Evolutionary conservation across 2,113 vertebrate genomes (phyloP), one percentile per base, ranked within the genome.

Genomic region (Malurus cyaneus): DNA sequence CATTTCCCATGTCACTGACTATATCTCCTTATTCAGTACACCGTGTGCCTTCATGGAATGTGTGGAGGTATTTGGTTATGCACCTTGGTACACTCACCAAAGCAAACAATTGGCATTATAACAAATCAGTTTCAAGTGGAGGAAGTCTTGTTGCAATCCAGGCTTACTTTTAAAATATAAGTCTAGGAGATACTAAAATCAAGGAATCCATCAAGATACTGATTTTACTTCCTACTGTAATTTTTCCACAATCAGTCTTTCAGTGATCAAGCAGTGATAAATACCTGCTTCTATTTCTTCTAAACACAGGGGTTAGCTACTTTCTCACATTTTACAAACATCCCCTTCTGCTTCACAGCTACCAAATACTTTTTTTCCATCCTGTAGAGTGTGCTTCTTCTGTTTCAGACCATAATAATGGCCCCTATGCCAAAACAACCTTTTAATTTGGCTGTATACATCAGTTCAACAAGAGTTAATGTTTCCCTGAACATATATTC

Each of bases 1-100:
- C 2, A n/a, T 36, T 69, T 69, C 13, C 36, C 23, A 53, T 14
- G 14, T 18, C 34, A 66, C 32, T 93, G 60, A 80, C 66, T 57
- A 66, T 12, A 44, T 18, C 13, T 44, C 14, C 8, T 73, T 41
- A 49, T 44, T 70, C 28, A 57, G n/a, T 26, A 16, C 13, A n/a
- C 8, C 0, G 0, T 34, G 16, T 32, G 25, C 7, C 36, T 79
- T 52, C 29, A 47, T 8, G 26, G n/a, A 59, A 81, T 0, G 0
- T 6, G 25, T 54, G 28, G 62, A 56, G 47, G 19, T 23, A 78
- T 62, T 36, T 1, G 1, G 29, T 78, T 78, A 50, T 19, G 26
- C 24, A 67, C 4, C 13, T 20, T 64, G 24, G 32, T 2, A 44
- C 26, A 60, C 7, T 59, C 39, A 12, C 18, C 41, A 42, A 86